Percentiles rank a stretch among this genome's conserved stretches.
These are phyloP conservation scores for Emberiza fucata DNA, from an alignment of 2,113 vertebrate species.

Conservation along the genomic window DNA sequence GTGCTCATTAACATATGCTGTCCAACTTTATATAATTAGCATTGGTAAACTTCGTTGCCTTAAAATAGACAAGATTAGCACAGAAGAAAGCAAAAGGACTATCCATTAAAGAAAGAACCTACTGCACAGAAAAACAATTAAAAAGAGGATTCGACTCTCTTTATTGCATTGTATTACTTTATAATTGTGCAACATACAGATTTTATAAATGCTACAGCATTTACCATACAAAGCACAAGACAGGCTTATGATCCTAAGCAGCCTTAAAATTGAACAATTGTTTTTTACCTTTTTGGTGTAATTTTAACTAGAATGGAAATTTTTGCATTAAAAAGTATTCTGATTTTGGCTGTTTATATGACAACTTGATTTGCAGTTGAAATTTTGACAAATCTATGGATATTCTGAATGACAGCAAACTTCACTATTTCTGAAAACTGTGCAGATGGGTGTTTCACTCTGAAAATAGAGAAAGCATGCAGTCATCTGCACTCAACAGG, in stretches of 20 bases:
- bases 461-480: neutral
- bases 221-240: neutral
- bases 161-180: neutral
- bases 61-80: conserved; percentile 23
- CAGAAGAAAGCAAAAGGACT: neutral
- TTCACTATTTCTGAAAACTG: neutral
- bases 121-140: neutral
- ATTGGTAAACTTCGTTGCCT: neutral
- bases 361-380: neutral
- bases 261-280: neutral
- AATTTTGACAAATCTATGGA: neutral
- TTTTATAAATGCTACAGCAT: neutral
- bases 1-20: neutral
- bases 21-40: neutral
- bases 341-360: neutral
- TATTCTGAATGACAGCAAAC: neutral
- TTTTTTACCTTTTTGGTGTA: neutral
- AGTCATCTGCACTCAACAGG: neutral
- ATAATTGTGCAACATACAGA: neutral
- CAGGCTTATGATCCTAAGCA: neutral
- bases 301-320: neutral
- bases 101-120: neutral
- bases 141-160: neutral
- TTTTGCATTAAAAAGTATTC: neutral
- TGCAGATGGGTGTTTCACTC: neutral